Evolutionary conservation across 2,113 vertebrate species (phyloP), one percentile per base, ranked within the genome.

Genomic region (Microtus pennsylvanicus): DNA sequence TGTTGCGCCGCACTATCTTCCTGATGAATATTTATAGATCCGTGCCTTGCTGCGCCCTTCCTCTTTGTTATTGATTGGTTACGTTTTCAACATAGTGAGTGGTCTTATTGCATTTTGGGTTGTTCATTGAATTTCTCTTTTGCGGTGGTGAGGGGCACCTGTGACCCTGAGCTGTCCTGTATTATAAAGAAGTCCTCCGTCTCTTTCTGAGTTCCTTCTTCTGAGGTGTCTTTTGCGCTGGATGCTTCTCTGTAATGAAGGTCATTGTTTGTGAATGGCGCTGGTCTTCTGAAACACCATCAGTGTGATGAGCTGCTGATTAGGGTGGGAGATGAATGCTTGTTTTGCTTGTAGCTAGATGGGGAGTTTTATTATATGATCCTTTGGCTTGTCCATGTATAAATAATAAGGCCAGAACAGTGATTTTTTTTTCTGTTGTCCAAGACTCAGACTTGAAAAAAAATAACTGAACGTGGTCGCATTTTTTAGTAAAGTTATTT

Each of bases 401-500:
- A 97, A 97, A 96, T 91, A 97, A 95, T 95, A 92, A 82, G 11
- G n/a, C 93, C 58, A 17, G 63, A 33, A 93, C 47, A 89, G 74
- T 82, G 76, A 96, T 94, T 91, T 93, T 92, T 94, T 94, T 91
- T 95, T 14, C 3, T 95, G 82, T 95, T 6, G 24, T 95, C 80
- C 74, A 81, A 97, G 89, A 95, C 95, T 97, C 96, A 98, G 50
- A 89, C 97, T 77, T 96, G 96, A 97, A 96, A 90, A 90, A 87
- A 96, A 91, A 33, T 91, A 89, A 77, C 81, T 83, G 81, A 94
- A 96, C 81, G 90, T 17, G 42, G 89, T 96, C 0, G 30, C 82
- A 82, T 98, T 98, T 98, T 96, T 67, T 90, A 5, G 72, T 96
- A 96, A 97, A 98, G 98, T 98, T 97, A 97, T 93, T 94, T 97